A percentile compares a stretch with the other conserved stretches of the same genome.
These are phyloP conservation scores for Orthonychiurus folsomi DNA, from an alignment of 2,888 invertebrate genomes.

Conservation along the genomic window DNA sequence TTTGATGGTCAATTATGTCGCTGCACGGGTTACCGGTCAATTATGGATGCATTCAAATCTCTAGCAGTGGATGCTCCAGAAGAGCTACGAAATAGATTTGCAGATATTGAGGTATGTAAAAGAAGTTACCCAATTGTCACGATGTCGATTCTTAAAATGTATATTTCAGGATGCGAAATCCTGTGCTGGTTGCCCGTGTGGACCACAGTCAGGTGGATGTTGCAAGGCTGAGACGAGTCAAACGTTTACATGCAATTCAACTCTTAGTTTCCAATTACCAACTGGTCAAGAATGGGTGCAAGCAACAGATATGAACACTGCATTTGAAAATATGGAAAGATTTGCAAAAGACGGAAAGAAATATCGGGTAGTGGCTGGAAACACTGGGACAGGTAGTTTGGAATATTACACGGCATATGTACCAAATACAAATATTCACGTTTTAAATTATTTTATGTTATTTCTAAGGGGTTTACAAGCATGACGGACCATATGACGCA, in stretches of 20 bases:
- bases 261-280: conserved; percentile 11
- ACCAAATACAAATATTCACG: neutral
- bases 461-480: conserved; percentile 45
- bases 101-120: conserved; percentile 6
- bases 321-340: conserved; percentile 17
- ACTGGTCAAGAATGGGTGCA: conserved; percentile 33
- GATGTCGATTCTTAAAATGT: neutral
- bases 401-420: too few species aligned
- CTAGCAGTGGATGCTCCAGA: conserved; percentile 56
- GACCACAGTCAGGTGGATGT: neutral
- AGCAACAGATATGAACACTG: conserved; percentile 21
- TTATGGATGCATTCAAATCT: conserved; percentile 68
- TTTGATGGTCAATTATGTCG: conserved; percentile 64
- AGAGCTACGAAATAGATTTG: conserved; percentile 46
- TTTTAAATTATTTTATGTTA: neutral
- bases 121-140: neutral
- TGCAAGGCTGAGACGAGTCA: neutral
- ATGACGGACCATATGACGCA: conserved; percentile 46
- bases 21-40: conserved; percentile 63
- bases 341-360: conserved; percentile 11
- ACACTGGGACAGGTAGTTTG: conserved; percentile 62
- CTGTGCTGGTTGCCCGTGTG: conserved; percentile 7
- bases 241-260: neutral
- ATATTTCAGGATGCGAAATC: neutral
- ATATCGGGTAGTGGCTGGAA: conserved; percentile 61